Conservation (phyloP, 2,888 invertebrate species). For the Tetragonisca angustula region DNA sequence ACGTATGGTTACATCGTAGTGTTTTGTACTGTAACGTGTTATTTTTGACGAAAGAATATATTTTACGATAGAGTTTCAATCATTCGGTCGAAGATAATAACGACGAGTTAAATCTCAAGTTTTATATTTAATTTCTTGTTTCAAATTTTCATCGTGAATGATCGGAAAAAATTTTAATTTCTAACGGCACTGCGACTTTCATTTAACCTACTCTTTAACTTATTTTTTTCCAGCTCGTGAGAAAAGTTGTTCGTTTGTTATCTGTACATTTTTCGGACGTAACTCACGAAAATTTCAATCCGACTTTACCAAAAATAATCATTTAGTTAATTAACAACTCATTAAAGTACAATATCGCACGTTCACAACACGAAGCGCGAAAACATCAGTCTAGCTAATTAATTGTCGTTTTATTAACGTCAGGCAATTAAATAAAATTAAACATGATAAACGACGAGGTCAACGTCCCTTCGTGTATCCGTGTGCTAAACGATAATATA, state of each 20-base stretch:
- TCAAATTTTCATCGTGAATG: too few species aligned
- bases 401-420: not conserved
- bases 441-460: not conserved
- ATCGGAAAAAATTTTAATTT: too few species aligned
- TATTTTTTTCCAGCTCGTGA: too few species aligned
- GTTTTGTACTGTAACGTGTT: not conserved
- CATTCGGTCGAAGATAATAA: too few species aligned
- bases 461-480: conserved; percentile 24
- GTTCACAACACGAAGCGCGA: not conserved
- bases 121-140: too few species aligned
- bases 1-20: not conserved
- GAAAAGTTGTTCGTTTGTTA: too few species aligned
- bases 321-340: not conserved
- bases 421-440: not conserved
- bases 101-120: too few species aligned
- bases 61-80: too few species aligned
- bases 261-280: too few species aligned
- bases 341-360: not conserved
- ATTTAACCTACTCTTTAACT: too few species aligned
- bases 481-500: conserved; percentile 20
- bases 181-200: too few species aligned
- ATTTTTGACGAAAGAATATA: too few species aligned
- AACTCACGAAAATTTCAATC: not conserved
- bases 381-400: not conserved
- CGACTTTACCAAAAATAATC: not conserved